Evolutionary conservation across 2,888 invertebrate species (phyloP), one percentile per base, ranked within the genome.

Genomic region (Halictus quadricinctus): DNA sequence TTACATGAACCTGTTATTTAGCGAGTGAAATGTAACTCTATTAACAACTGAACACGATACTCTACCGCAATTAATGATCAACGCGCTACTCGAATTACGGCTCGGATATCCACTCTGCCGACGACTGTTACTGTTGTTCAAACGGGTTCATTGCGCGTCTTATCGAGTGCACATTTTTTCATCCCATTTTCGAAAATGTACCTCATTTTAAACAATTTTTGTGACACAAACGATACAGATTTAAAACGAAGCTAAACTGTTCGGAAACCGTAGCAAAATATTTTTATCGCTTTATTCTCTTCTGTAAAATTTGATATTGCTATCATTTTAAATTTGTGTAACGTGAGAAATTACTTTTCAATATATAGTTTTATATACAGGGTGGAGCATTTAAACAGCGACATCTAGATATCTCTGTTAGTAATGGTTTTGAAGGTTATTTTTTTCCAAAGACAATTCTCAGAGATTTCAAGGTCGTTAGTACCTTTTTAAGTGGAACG

Each of bases 1-100:
- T 74, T 77, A 81, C 29, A 70, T 25, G 58, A 77, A 66, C 64
- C 75, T 72, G 72, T 46, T 64, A 72, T 75, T 85, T 73, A 80
- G 72, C 21, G n/a, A 72, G 43, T 72, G 64, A 77, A 76, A 74
- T 72, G 70, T 72, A 81, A 78, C 77, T 66, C 66, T 46, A 48
- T 81, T 54, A 76, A 41, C 58, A 43, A 70, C 29, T 10, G 50
- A 76, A 81, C 60, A 69, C 69, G 69, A 76, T 72, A 60, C 76
- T 46, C 75, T 50, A 48, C 72, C 43, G 18, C 58, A 58, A 81
- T 81, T 74, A 77, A 75, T 46, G 66, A 76, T 80, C 54, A 7
- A 18, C 21, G 12, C 48, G 6, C 8, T 46, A 29, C 46, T 76
- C 46, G n/a, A 77, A 81, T 81, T 81, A 72, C 48, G 18, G 25